Evolutionary conservation across 1,140 invertebrate species (phyloP).

Genomic region (Bombus soroeensis): DNA sequence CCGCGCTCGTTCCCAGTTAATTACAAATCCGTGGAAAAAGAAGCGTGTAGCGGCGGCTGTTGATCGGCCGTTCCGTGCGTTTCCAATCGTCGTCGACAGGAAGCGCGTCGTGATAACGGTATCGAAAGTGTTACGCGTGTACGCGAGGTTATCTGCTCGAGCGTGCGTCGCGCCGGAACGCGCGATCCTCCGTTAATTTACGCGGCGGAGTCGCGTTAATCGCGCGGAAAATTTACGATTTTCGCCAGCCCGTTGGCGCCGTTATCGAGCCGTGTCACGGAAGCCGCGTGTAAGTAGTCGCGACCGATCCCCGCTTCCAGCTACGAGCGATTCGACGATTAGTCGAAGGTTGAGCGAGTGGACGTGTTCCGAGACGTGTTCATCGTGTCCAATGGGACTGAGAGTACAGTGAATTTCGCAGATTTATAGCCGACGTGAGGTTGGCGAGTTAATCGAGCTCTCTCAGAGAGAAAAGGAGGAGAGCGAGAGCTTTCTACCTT

Average conservation of each 20-base stretch:
- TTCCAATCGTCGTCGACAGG: conserved; percentile 47
- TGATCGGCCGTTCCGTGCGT: background rate
- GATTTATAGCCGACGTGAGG: conserved; percentile 1
- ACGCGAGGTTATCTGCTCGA: conserved; percentile 48
- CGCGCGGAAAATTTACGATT: conserved; percentile 56
- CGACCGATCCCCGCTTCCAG: conserved; percentile 9
- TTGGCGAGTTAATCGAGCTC: conserved; percentile 16
- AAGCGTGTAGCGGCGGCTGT: background rate
- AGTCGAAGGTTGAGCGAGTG: background rate
- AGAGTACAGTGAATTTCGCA: background rate
- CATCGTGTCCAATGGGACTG: background rate
- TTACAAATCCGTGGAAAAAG: background rate
- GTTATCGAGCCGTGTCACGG: conserved; percentile 43
- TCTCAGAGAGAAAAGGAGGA: background rate
- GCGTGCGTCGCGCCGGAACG: background rate
- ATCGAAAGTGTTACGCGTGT: conserved; percentile 69
- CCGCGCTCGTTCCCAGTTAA: background rate
- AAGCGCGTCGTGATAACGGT: conserved; percentile 69
- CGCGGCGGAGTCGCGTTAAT: conserved; percentile 40
- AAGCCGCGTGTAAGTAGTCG: conserved; percentile 36
- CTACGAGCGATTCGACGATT: background rate
- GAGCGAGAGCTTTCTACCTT: background rate
- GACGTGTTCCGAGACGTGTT: background rate
- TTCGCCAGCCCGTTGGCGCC: conserved; percentile 6
- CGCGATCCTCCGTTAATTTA: conserved; percentile 52